Conservation (phyloP, 2,113 vertebrate genomes). For the Pantherophis guttatus region DNA sequence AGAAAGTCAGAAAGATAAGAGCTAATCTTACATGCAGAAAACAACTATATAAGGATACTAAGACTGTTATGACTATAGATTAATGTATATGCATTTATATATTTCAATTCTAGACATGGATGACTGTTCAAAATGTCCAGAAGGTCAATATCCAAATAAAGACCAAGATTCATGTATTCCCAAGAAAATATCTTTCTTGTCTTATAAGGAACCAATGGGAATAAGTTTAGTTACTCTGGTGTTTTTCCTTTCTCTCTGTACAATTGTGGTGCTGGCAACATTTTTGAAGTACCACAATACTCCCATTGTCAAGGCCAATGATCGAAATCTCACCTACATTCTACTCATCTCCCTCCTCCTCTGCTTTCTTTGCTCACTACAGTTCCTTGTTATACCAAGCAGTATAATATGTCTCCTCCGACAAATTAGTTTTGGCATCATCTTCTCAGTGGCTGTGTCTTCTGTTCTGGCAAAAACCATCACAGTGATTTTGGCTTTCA, state of each 20-base stretch:
- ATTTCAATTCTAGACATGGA: neutral
- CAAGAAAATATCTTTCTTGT: neutral
- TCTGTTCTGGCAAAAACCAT: neutral
- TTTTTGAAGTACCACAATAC: neutral
- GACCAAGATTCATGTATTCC: neutral
- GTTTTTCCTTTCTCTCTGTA: neutral
- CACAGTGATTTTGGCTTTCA: neutral
- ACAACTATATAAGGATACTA: too few species aligned
- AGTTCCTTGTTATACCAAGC: neutral
- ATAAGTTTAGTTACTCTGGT: neutral
- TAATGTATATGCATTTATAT: neutral
- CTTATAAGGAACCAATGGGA: neutral
- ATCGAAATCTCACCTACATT: neutral
- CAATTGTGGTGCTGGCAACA: neutral
- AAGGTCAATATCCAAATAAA: neutral
- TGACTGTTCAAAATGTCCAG: neutral
- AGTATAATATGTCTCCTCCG: neutral
- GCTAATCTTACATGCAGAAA: too few species aligned
- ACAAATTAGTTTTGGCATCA: neutral
- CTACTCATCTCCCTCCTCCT: neutral
- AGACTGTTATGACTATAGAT: too few species aligned
- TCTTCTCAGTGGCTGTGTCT: neutral
- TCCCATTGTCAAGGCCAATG: neutral
- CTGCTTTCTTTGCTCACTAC: neutral
- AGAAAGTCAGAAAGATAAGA: too few species aligned